phyloP scores from a whole-genome alignment of 1,140 invertebrate genomes.

The Elymnias hypermnestra region DNA sequence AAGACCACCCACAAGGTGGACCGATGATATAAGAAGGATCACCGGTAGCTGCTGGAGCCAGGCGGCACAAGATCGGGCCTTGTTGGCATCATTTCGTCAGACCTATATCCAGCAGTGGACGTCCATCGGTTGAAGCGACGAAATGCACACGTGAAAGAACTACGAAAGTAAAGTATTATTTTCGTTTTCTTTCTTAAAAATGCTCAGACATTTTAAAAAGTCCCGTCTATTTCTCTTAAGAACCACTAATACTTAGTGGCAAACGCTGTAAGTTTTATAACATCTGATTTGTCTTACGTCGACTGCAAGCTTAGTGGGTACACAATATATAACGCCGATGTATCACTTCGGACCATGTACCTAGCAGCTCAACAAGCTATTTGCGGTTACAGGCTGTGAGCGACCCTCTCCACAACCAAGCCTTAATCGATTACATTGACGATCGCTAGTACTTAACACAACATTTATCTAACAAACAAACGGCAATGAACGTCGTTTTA shows the following conservation, averaged over 20 bases:
- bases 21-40: too few species aligned
- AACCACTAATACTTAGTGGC: conserved; percentile 7
- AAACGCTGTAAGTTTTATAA: conserved; percentile 14
- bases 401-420: conserved; percentile 18
- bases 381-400: conserved; percentile 17
- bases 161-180: too few species aligned
- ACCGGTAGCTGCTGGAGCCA: too few species aligned
- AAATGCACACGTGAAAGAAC: too few species aligned
- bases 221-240: neutral
- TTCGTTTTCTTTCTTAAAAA: too few species aligned
- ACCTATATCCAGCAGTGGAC: too few species aligned
- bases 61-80: too few species aligned
- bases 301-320: conserved; percentile 20
- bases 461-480: conserved; percentile 20
- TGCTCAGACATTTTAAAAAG: too few species aligned
- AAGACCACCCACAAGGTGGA: too few species aligned
- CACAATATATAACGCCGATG: conserved; percentile 27
- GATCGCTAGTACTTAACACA: conserved; percentile 14
- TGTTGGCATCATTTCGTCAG: too few species aligned
- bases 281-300: conserved; percentile 20
- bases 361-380: conserved; percentile 26
- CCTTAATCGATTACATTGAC: conserved; percentile 17
- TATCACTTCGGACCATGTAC: conserved; percentile 25
- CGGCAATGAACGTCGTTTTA: conserved; percentile 12
- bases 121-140: too few species aligned